phyloP scores from a whole-genome alignment of 2,113 vertebrate species.

The Sinosuthora webbiana region DNA sequence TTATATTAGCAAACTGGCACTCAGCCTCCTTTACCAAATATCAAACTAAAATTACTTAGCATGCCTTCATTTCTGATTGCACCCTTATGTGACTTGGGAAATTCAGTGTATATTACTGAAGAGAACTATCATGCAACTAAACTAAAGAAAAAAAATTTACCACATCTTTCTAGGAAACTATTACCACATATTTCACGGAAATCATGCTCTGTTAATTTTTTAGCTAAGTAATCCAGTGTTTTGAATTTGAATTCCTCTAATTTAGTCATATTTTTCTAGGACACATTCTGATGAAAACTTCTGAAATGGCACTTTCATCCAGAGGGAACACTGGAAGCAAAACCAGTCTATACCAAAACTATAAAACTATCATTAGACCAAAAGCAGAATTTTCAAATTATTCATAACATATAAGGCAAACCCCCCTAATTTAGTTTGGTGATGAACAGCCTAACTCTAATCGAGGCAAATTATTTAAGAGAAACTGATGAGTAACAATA shows the following conservation, averaged over 20 bases:
- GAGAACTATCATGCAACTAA: not conserved
- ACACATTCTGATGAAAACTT: not conserved
- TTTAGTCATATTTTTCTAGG: slow-evolving; percentile 7
- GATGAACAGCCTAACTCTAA: not conserved
- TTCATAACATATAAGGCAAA: not conserved
- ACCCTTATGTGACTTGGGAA: not conserved
- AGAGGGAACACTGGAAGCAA: not conserved
- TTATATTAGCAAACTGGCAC: not conserved
- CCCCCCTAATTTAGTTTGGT: not conserved
- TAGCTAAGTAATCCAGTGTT: not conserved
- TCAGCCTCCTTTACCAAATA: not conserved
- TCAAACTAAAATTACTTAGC: not conserved
- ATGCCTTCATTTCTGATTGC: not conserved
- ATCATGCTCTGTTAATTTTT: slow-evolving; percentile 11
- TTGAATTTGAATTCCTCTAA: slow-evolving; percentile 4
- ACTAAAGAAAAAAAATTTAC: not conserved
- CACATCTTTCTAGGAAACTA: slow-evolving; percentile 54
- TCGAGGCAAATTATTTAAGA: not conserved
- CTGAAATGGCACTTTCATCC: not conserved
- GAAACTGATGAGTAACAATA: not conserved
- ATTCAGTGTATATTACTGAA: not conserved
- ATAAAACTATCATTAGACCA: not conserved
- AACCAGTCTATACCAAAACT: not conserved
- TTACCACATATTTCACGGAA: slow-evolving; percentile 42
- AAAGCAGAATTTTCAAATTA: not conserved